Evolutionary conservation across 2,113 vertebrate species (phyloP).

Genomic region (Ctenodactylus gundi): DNA sequence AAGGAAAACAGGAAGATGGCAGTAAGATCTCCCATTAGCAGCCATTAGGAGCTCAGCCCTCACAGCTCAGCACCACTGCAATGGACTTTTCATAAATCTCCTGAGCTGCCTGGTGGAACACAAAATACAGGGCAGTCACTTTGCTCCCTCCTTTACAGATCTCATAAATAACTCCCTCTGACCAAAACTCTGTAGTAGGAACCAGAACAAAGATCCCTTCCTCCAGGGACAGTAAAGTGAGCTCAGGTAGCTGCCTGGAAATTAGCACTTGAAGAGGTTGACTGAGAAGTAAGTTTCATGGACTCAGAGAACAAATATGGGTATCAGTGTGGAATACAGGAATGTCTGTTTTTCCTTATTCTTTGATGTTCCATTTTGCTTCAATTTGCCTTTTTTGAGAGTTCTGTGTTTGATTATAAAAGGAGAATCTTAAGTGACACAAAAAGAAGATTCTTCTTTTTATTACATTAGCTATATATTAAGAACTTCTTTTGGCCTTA

Average conservation of each 20-base stretch:
- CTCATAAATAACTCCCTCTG: constrained; percentile 33
- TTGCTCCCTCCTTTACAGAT: neutral
- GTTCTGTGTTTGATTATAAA: neutral
- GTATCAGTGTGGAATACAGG: neutral
- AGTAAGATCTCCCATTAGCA: constrained; percentile 60
- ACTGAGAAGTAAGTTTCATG: neutral
- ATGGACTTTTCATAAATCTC: constrained; percentile 72
- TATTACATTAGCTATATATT: neutral
- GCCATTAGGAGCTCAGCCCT: constrained; percentile 43
- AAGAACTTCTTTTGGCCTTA: neutral
- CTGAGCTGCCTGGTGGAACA: constrained; percentile 37
- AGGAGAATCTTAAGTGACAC: neutral
- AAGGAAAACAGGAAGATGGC: constrained; percentile 47
- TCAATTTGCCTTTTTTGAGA: neutral
- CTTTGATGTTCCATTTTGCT: neutral
- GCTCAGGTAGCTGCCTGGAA: neutral
- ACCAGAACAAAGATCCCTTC: neutral
- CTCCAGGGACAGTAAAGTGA: neutral
- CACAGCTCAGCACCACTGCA: constrained; percentile 21
- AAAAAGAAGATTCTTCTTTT: neutral
- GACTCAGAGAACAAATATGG: neutral
- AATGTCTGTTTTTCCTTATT: neutral
- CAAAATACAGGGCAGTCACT: constrained; percentile 21
- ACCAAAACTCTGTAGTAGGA: neutral
- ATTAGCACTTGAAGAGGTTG: neutral